These are phyloP conservation scores for Manis crassicaudata DNA, from an alignment of 2,797 vertebrate genomes.

Conservation along the genomic window DNA sequence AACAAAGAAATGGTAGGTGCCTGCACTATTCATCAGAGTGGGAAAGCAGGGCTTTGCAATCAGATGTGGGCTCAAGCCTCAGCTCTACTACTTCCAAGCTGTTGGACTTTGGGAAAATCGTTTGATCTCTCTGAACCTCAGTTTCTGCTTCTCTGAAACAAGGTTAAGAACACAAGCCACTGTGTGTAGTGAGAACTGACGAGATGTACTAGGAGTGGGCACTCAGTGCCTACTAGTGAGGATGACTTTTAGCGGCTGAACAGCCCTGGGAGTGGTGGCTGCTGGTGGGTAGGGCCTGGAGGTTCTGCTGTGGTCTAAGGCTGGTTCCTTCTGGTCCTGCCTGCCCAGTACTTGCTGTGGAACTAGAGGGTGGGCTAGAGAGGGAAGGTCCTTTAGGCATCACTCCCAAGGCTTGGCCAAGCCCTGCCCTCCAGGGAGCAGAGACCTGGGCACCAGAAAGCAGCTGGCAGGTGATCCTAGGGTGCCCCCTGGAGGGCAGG, in stretches of 20 bases:
- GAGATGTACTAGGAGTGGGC: background rate
- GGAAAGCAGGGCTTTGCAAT: background rate
- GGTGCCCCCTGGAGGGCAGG: background rate
- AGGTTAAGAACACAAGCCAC: background rate
- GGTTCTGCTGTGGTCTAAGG: background rate
- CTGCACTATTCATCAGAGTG: background rate
- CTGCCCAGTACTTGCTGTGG: background rate
- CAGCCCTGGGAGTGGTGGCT: background rate
- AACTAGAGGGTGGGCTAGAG: background rate
- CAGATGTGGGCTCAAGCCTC: background rate
- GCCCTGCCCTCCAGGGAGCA: conserved; percentile 47
- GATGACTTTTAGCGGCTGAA: background rate
- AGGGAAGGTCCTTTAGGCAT: background rate
- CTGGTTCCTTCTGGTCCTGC: background rate
- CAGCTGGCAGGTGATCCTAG: background rate
- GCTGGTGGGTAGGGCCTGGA: background rate
- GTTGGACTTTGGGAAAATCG: background rate
- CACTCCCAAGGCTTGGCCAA: background rate
- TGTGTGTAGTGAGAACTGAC: background rate
- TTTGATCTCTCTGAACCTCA: background rate
- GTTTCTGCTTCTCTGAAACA: background rate
- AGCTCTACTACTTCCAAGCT: background rate
- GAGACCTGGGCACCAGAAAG: background rate
- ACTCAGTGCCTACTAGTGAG: background rate
- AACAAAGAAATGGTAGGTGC: background rate